Base-by-base conservation (phyloP, 2,113 vertebrate species). In the Gavia stellata region DNA sequence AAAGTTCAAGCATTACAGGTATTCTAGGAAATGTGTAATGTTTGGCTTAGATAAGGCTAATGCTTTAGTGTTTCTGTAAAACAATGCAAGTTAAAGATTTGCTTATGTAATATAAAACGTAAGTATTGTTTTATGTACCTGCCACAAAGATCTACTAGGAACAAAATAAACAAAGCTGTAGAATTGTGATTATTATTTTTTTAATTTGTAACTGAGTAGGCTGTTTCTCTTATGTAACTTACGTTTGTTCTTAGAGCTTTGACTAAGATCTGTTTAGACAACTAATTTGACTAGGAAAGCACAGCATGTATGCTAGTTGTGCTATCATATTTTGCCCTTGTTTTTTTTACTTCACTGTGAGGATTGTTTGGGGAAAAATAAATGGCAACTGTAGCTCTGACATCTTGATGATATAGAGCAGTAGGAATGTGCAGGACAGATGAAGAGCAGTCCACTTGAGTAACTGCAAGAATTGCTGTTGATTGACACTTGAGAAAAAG, bases 51-150 rank as follows among this genome's bases (percentile, higher is more conserved):
- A 96, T 96, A 97, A 96, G 72, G 47, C 89, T 28, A 31, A 23
- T 84, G 70, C 80, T 87, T 89, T 71, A 62, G 65, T 79, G 81
- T 81, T 95, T 90, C 77, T 75, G 33, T 86, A 28, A 81, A 94
- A 96, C 89, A 96, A 95, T 96, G 70, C 21, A 44, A 72, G 93
- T 80, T 94, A 93, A 92, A 92, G 88, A 71, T 96, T 93, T 92
- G 75, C 80, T 68, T 59, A 21, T 81, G 44, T 79, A 44, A 74
- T 66, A 8, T 7, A 26, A 59, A 88, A 55, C 68, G 12, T 25
- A 3, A 61, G 56, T 49, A 78, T 88, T 94, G 94, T 70, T 84
- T 68, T 50, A 47, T 40, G 36, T 72, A 53, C 34, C 47, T 28
- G 72, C 33, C 2, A 4, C 53, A 52, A 56, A 86, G 55, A 40